Percentiles rank a stretch among this genome's conserved stretches.
These are phyloP conservation scores for Pseudochaenichthys georgianus DNA, from an alignment of 2,797 vertebrate genomes.

Conservation along the genomic window DNA sequence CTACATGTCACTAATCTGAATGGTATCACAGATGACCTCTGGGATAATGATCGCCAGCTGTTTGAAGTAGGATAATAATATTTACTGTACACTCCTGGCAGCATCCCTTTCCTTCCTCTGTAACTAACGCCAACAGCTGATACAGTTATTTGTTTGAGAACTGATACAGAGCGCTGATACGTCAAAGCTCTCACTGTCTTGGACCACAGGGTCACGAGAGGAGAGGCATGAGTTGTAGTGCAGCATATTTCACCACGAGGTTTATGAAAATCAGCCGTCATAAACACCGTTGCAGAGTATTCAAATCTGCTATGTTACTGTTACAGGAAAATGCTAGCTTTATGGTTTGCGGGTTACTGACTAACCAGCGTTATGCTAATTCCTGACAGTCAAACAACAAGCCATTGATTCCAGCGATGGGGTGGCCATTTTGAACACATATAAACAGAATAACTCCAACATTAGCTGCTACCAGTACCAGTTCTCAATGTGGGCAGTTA, in stretches of 20 bases:
- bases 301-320: slow-evolving; percentile 22
- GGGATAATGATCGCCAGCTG: slow-evolving; percentile 50
- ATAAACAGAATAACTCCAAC: not conserved
- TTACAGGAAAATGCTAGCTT: slow-evolving; percentile 6
- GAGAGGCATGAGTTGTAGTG: not conserved
- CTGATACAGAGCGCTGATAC: slow-evolving; percentile 23
- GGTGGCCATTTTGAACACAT: not conserved
- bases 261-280: slow-evolving; percentile 35
- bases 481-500: not conserved
- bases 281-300: slow-evolving; percentile 14
- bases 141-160: slow-evolving; percentile 18
- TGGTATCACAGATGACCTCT: slow-evolving; percentile 32
- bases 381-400: not conserved
- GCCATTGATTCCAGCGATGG: not conserved
- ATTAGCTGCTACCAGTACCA: not conserved
- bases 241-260: not conserved
- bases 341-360: slow-evolving; percentile 20
- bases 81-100: slow-evolving; percentile 19
- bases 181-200: not conserved
- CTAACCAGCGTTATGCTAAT: not conserved
- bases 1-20: slow-evolving; percentile 13
- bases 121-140: slow-evolving; percentile 41
- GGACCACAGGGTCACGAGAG: not conserved
- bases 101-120: slow-evolving; percentile 41
- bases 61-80: slow-evolving; percentile 46